Conservation (phyloP, 2,888 invertebrate genomes). For the Crocallis elinguaria region DNA sequence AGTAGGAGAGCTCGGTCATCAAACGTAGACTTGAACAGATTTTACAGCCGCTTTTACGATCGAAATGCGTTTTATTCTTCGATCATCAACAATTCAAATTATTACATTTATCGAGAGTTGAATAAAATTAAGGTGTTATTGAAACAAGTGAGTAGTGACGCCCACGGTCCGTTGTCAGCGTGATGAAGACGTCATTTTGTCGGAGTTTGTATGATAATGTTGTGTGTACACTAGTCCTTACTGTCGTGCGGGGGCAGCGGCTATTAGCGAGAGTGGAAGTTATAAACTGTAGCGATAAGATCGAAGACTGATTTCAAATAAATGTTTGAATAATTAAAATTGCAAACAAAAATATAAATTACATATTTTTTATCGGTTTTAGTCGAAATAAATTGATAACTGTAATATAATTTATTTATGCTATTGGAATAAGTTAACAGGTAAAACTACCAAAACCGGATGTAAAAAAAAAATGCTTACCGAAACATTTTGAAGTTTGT, state of each 20-base stretch:
- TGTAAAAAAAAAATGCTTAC: no score
- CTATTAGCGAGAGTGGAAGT: conserved; percentile 21
- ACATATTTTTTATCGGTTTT: no score
- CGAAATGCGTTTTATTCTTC: conserved; percentile 19
- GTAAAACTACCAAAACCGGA: no score
- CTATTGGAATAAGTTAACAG: no score
- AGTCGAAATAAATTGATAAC: no score
- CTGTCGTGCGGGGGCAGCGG: conserved; percentile 15
- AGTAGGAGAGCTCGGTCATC: conserved; percentile 22
- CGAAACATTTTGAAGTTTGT: no score
- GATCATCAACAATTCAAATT: conserved; percentile 28
- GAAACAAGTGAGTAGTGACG: conserved; percentile 27
- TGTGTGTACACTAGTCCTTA: conserved; percentile 22
- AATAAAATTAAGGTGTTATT: conserved; percentile 33
- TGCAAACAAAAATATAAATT: no score
- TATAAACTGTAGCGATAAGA: conserved; percentile 26
- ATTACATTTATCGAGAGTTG: conserved; percentile 23
- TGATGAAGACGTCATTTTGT: conserved; percentile 33
- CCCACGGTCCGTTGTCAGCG: conserved; percentile 24
- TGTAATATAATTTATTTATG: no score
- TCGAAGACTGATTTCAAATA: conserved; percentile 1
- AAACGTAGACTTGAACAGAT: conserved; percentile 15
- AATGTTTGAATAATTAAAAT: background rate
- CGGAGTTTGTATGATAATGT: conserved; percentile 20
- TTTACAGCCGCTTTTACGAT: conserved; percentile 34